Evolutionary conservation across 2,797 vertebrate genomes (phyloP), one percentile per base, ranked within the genome.

Genomic region (Vultur gryphus): DNA sequence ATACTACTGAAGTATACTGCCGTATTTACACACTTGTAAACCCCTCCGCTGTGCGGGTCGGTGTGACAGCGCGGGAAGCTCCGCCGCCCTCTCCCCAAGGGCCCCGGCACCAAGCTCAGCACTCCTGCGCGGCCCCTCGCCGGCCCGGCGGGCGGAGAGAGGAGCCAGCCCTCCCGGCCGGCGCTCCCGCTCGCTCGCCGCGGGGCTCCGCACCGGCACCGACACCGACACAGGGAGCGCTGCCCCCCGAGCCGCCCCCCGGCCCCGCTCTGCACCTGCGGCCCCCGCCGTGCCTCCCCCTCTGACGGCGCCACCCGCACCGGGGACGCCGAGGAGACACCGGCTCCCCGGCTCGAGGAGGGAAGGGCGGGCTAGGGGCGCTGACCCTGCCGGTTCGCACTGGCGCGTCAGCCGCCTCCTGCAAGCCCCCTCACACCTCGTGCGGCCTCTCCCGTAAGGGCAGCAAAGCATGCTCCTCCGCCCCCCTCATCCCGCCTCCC

Each of bases 1-100:
- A 17, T 2, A 3, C 20, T 5, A 6, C 35, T 4, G 0, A 49
- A 57, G 23, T 1, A 9, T 0, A 3, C 15, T 3, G 44, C 65
- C 16, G 6, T 31, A 4, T 13, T 41, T 39, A 39, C 52, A 43
- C 48, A 73, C 52, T 29, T 14, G 28, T 20, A 11, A 44, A 31
- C 5, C 8, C 24, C 20, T 11, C 37, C 7, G 75, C 41, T 8
- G 4, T 2, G 11, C 15, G 54, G 37, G 20, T 11, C 7, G 58
- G 8, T 12, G 62, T 5, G 44, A 29, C 54, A 20, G 73, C 9
- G 25, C 25, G 20, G n/a, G 23, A 3, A 31, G 51, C 73, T 64
- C 80, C 20, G 9, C 33, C 59, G 33, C 49, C 12, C 24, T 2
- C 37, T 13, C 55, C 12, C 0, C 61, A 16, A 17, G n/a, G 1